Conservation (phyloP, 2,888 invertebrate species). For the Halocaridina rubra region DNA sequence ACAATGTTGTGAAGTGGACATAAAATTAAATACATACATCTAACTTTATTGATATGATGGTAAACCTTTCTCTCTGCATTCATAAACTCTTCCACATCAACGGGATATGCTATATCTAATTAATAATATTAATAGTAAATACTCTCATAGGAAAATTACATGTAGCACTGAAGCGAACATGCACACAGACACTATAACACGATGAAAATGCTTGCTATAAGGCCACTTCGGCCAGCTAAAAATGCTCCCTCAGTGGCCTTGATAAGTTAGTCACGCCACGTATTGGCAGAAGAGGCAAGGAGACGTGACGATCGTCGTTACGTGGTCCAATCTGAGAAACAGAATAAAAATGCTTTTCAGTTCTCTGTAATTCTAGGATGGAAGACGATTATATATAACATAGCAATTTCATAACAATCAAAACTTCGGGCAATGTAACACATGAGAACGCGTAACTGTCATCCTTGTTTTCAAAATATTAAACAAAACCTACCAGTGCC, state of each 20-base stretch:
- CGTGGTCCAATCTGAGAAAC: slow-evolving; percentile 51
- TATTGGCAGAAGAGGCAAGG: not conserved
- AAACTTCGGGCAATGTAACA: not conserved
- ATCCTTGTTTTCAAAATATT: not conserved
- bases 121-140: slow-evolving; percentile 49
- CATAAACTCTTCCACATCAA: slow-evolving; percentile 51
- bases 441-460: not conserved
- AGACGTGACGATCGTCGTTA: slow-evolving; percentile 28
- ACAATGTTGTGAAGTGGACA: slow-evolving; percentile 45
- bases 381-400: no score
- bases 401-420: no score
- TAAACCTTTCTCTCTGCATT: slow-evolving; percentile 51
- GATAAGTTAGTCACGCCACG: slow-evolving; percentile 46
- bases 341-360: no score
- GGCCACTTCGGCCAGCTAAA: slow-evolving; percentile 36
- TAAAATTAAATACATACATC: slow-evolving; percentile 56
- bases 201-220: slow-evolving; percentile 53
- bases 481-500: slow-evolving; percentile 14
- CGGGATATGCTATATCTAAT: slow-evolving; percentile 43
- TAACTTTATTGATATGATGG: slow-evolving; percentile 51
- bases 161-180: slow-evolving; percentile 60
- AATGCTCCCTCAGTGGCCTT: slow-evolving; percentile 27
- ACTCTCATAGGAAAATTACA: slow-evolving; percentile 54
- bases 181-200: slow-evolving; percentile 57
- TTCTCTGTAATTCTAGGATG: no score